Evolutionary conservation across 2,888 invertebrate genomes (phyloP).

Genomic region (Plutella xylostella): DNA sequence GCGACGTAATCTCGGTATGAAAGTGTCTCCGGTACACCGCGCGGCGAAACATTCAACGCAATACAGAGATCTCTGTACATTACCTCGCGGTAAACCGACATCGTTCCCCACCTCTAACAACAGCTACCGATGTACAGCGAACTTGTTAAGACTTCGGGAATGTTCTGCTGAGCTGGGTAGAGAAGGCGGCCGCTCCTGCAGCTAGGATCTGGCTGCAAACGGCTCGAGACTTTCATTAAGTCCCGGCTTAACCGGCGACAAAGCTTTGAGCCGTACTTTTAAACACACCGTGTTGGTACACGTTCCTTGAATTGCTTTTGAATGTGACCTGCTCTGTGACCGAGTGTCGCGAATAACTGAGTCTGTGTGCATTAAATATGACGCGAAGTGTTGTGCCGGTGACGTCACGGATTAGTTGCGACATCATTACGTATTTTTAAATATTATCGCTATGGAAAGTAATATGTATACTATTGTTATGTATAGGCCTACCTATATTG

Average conservation of each 20-base stretch:
- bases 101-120: too few relatives aligned
- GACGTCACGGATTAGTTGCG: too few relatives aligned
- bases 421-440: too few relatives aligned
- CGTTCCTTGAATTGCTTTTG: conserved; percentile 2
- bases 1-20: conserved; percentile 27
- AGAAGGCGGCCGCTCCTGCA: conserved; percentile 21
- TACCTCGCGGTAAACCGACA: too few relatives aligned
- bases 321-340: neutral
- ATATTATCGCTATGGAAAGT: too few relatives aligned
- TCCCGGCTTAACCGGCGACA: conserved; percentile 37
- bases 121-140: too few relatives aligned
- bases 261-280: conserved; percentile 26
- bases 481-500: too few relatives aligned
- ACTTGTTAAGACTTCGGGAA: too few relatives aligned
- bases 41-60: conserved; percentile 3
- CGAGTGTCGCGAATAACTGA: neutral
- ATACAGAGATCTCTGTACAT: too few relatives aligned
- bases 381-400: too few relatives aligned
- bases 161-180: conserved; percentile 26
- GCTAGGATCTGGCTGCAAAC: conserved; percentile 31
- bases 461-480: too few relatives aligned
- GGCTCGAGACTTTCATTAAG: conserved; percentile 48
- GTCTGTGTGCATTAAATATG: neutral
- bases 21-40: conserved; percentile 27
- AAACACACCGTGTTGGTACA: conserved; percentile 6